A percentile compares a stretch with the other conserved stretches of the same genome.
Conservation (phyloP, 2,113 vertebrate species). For the Phylloscopus trochilus region DNA sequence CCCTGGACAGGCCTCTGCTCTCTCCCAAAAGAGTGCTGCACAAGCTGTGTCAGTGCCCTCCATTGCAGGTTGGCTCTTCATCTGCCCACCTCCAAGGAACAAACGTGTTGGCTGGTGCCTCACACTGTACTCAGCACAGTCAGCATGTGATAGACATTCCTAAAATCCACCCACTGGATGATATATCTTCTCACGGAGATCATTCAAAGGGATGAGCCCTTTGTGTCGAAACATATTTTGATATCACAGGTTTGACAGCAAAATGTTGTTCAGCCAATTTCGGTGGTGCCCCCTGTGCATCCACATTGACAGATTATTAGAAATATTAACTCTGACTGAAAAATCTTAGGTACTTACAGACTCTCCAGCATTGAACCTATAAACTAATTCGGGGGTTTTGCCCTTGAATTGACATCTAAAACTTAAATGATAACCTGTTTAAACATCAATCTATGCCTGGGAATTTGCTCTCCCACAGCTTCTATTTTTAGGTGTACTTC, state of each 20-base stretch:
- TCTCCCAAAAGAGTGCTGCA: not conserved
- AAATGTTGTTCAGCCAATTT: not conserved
- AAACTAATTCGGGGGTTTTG: not conserved
- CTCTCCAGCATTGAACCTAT: not conserved
- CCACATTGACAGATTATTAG: not conserved
- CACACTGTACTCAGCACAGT: rapidly evolving
- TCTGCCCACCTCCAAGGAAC: not conserved
- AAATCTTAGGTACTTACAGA: not conserved
- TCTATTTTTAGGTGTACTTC: not conserved
- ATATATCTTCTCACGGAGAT: not conserved
- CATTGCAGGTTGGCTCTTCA: not conserved
- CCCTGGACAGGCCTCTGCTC: not conserved
- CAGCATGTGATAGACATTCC: not conserved
- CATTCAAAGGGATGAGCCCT: not conserved
- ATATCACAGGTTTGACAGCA: not conserved
- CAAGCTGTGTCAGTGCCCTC: not conserved
- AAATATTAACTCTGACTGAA: not conserved
- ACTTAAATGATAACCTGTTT: not conserved
- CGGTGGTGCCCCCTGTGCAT: not conserved
- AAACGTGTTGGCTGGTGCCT: not conserved
- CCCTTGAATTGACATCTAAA: not conserved
- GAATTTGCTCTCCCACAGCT: not conserved
- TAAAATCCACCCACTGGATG: not conserved
- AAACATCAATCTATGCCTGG: not conserved
- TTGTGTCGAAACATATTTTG: not conserved